phyloP scores from a whole-genome alignment of 2,113 vertebrate species.

The Chelonoidis abingdonii region DNA sequence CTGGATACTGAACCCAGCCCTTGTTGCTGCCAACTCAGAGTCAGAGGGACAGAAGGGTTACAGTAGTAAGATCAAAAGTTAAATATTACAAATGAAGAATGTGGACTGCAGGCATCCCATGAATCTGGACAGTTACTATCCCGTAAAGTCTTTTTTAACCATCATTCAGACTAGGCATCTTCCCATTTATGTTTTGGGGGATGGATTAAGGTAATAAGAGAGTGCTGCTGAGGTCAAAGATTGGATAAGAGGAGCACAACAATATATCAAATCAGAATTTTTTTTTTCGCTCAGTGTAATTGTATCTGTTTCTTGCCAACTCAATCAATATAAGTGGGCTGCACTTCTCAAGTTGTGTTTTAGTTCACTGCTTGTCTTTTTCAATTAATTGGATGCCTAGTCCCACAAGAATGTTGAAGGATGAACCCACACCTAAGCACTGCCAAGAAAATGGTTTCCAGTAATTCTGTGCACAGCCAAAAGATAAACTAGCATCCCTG shows the following conservation, averaged over 20 bases:
- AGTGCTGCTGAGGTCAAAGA: background rate
- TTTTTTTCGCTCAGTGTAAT: background rate
- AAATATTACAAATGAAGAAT: background rate
- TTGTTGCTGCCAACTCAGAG: no score
- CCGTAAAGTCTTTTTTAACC: background rate
- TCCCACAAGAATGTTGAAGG: background rate
- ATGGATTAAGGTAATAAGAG: background rate
- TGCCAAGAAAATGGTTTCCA: constrained; percentile 13
- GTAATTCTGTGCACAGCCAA: fast-evolving
- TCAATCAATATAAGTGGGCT: fast-evolving
- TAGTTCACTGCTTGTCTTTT: background rate
- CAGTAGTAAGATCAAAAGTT: background rate
- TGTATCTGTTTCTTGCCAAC: background rate
- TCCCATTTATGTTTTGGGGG: background rate
- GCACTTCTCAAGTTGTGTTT: background rate
- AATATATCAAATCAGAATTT: background rate
- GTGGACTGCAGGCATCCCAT: background rate
- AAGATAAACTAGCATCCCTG: background rate
- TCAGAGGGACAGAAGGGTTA: no score
- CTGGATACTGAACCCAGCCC: no score
- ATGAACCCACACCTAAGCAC: background rate
- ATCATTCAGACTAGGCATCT: background rate
- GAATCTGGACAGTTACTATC: background rate
- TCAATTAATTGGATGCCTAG: background rate
- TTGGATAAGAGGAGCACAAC: background rate